Conservation (phyloP, 2,888 invertebrate genomes). For the Troglohyphantes excavatus region DNA sequence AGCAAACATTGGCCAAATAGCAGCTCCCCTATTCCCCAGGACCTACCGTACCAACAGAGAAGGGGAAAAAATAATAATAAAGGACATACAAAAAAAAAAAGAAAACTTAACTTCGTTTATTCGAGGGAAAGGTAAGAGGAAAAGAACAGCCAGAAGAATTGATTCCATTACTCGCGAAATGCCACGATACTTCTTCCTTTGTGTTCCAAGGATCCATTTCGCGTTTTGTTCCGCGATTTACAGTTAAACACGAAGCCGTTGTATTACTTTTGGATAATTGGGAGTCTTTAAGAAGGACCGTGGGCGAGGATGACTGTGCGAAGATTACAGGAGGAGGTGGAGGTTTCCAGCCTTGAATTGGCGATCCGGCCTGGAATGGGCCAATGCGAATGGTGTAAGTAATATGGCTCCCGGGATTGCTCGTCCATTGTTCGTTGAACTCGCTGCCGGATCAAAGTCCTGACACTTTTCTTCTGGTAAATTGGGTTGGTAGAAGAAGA, state of each 20-base stretch:
- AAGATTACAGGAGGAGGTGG: no score
- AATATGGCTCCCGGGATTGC: neutral
- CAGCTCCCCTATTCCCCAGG: conserved; percentile 16
- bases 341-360: no score
- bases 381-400: conserved; percentile 19
- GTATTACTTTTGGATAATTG: conserved; percentile 63
- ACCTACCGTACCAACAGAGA: neutral
- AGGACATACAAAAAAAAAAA: no score
- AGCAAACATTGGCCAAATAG: conserved; percentile 34
- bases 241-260: conserved; percentile 45
- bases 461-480: conserved; percentile 10
- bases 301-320: conserved; percentile 6
- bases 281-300: conserved; percentile 51
- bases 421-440: conserved; percentile 19
- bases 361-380: no score
- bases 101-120: conserved; percentile 33
- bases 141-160: conserved; percentile 42
- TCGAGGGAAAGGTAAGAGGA: conserved; percentile 14
- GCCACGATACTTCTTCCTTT: conserved; percentile 52
- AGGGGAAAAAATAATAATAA: neutral
- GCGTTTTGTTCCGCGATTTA: conserved; percentile 62
- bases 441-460: neutral
- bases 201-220: conserved; percentile 29
- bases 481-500: neutral
- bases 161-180: conserved; percentile 51